Evolutionary conservation across 2,113 vertebrate genomes (phyloP).

Genomic region (Maccullochella peelii): DNA sequence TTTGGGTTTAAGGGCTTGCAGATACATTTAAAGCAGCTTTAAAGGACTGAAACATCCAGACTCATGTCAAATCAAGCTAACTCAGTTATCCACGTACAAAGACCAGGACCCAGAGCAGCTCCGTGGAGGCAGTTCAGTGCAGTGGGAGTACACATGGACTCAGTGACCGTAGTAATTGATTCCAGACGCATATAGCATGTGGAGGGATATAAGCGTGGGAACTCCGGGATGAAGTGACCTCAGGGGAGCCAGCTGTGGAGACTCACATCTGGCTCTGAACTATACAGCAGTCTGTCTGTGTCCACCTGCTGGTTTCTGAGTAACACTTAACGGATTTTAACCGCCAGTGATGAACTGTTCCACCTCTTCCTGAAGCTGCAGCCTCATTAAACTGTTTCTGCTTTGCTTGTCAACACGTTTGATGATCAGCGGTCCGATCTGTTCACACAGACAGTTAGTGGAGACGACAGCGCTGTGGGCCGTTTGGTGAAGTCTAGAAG

Average conservation of each 20-base stretch:
- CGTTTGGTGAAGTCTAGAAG: no score
- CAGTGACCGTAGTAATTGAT: constrained; percentile 10
- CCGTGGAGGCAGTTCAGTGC: not conserved
- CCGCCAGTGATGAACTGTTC: not conserved
- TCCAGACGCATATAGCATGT: constrained; percentile 11
- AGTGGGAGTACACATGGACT: not conserved
- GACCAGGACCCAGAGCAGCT: not conserved
- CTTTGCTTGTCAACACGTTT: not conserved
- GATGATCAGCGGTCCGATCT: not conserved
- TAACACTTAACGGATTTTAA: not conserved
- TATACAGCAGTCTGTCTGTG: not conserved
- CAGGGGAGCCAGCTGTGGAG: constrained; percentile 54
- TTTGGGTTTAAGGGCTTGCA: no score
- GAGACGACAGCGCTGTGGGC: no score
- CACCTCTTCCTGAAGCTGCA: constrained; percentile 9
- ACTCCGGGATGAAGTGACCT: constrained; percentile 7
- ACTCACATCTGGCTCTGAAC: constrained; percentile 36
- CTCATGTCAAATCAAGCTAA: no score
- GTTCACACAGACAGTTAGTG: no score
- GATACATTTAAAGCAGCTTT: no score
- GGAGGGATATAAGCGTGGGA: constrained; percentile 51
- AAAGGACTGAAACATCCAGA: not conserved
- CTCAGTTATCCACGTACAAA: not conserved
- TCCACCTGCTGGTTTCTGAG: constrained; percentile 40
- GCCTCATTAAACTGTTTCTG: not conserved